A percentile compares a stretch with the other conserved stretches of the same genome.
phyloP scores from a whole-genome alignment of 2,888 invertebrate genomes.

The Zele albiditarsus region DNA sequence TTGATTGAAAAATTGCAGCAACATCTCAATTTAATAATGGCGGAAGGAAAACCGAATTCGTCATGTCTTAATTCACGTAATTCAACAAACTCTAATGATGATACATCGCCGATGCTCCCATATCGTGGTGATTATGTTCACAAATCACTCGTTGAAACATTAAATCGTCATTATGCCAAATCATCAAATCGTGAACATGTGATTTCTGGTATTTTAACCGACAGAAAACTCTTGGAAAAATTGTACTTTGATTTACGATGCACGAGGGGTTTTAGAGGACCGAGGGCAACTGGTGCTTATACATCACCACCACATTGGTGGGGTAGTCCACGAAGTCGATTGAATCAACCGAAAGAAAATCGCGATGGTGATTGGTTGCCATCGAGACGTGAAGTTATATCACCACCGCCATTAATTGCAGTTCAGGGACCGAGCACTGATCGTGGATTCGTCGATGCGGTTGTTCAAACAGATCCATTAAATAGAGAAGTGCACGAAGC shows the following conservation, averaged over 20 bases:
- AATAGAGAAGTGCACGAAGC: slow-evolving; percentile 75
- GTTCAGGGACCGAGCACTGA: slow-evolving; percentile 78
- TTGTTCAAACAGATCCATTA: slow-evolving; percentile 79
- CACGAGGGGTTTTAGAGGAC: slow-evolving; percentile 76
- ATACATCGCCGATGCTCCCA: slow-evolving; percentile 67
- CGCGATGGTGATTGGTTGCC: slow-evolving; percentile 52
- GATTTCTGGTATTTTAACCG: slow-evolving; percentile 82
- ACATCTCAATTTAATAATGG: slow-evolving; percentile 74
- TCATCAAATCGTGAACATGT: slow-evolving; percentile 80
- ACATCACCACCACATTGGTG: slow-evolving; percentile 67
- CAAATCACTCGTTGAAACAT: slow-evolving; percentile 79
- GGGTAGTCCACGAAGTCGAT: slow-evolving; percentile 54
- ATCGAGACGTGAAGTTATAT: slow-evolving; percentile 62
- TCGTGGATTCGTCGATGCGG: slow-evolving; percentile 73
- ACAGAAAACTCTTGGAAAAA: slow-evolving; percentile 83
- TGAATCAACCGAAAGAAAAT: slow-evolving; percentile 49
- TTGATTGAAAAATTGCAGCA: slow-evolving; percentile 79
- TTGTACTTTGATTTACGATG: slow-evolving; percentile 83
- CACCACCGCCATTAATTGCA: slow-evolving; percentile 82
- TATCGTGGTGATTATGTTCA: slow-evolving; percentile 75
- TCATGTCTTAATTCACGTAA: slow-evolving; percentile 40
- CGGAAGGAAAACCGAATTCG: slow-evolving; percentile 55
- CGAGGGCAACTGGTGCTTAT: slow-evolving; percentile 67
- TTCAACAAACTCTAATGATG: slow-evolving; percentile 50
- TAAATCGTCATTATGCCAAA: slow-evolving; percentile 80